phyloP scores from a whole-genome alignment of 2,888 invertebrate species.

The Trachelus stipa region DNA sequence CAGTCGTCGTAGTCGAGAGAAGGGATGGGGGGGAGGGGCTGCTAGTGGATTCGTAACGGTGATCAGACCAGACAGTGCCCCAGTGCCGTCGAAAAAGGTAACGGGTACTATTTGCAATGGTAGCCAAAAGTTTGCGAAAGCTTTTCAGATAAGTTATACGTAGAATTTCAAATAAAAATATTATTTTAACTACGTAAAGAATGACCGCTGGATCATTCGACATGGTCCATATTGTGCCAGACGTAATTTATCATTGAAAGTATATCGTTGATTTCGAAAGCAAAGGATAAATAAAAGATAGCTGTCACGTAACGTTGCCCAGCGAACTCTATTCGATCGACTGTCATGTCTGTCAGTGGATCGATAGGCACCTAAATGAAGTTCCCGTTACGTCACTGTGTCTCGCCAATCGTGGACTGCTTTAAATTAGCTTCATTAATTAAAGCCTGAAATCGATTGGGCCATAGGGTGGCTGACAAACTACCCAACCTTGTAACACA shows the following conservation, averaged over 20 bases:
- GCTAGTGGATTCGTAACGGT: background rate
- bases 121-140: background rate
- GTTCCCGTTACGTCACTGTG: background rate
- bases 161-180: background rate
- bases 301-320: background rate
- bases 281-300: too few species aligned
- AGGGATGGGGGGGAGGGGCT: background rate
- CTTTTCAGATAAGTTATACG: background rate
- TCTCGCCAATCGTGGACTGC: constrained; percentile 32
- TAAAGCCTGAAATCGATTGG: constrained; percentile 48
- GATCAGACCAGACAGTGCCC: background rate
- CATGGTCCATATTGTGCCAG: background rate
- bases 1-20: constrained; percentile 13
- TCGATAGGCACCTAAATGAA: background rate
- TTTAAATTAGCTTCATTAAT: constrained; percentile 53
- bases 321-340: background rate
- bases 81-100: background rate
- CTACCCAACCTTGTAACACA: background rate
- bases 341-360: background rate
- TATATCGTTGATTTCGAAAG: background rate
- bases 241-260: background rate
- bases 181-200: too few species aligned
- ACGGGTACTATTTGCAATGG: background rate
- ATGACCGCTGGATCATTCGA: too few species aligned
- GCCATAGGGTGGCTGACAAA: background rate